Base-by-base conservation (phyloP, 2,113 vertebrate genomes). In the Aptenodytes forsteri region DNA sequence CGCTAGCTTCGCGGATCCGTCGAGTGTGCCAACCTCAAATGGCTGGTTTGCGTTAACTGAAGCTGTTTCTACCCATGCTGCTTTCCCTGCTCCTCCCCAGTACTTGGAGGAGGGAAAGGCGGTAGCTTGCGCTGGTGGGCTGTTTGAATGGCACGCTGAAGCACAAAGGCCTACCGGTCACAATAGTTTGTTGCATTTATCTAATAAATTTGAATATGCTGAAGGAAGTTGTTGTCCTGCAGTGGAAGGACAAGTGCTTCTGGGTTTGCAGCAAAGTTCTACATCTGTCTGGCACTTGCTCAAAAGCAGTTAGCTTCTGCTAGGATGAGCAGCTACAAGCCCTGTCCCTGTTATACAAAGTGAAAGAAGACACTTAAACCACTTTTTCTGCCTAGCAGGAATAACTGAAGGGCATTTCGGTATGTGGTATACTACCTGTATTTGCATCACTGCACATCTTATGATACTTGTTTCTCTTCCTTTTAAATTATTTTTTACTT, bases 261-360 rank as follows among this genome's bases (percentile, higher is more conserved):
- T 30, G 15, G 3, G 5, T 10, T 50, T 46, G 52, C n/a, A 27
- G 71, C 49, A 11, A 1, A 29, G 29, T 42, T 72, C 56, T 36
- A 0, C 16, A 0, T 30, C 25, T 36, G 36, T 7, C 23, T 15
- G 65, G 34, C 7, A 0, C 30, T 59, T 13, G 64, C 29, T 55
- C 13, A 15, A 4, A 1, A 29, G 64, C 36, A 16, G 19, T 44
- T 65, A 26, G n/a, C 25, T 42, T n/a, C 56, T 54, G 56, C 65
- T 40, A 16, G 46, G 34, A 18, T 8, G 49, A 52, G 64, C 59
- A 16, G 42, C 81, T 6, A 1, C 54, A 1, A n/a, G 18, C 36
- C 16, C 42, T 16, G 10, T 27, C 19, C 38, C 30, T 42, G 18
- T 4, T 36, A 9, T 44, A 38, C 36, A 1, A 1, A 38, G 30